Base-by-base conservation (phyloP, 2,888 invertebrate genomes). In the Cheilosia grossa region DNA sequence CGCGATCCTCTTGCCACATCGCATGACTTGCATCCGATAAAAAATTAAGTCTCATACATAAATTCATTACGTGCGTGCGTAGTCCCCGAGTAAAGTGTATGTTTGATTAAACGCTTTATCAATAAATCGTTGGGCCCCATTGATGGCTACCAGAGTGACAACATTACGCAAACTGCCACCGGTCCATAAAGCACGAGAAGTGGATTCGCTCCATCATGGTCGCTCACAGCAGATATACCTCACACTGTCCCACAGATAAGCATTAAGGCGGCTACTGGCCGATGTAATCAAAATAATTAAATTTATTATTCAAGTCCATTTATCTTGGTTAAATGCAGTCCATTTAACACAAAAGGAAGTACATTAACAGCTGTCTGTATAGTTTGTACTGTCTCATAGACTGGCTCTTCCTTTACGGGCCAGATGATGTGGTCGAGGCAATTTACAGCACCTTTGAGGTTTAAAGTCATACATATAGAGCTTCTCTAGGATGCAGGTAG, bases 261-360 rank as follows among this genome's bases (percentile, higher is more conserved):
- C 21, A 33, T 53, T 42, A 69, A 70, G 75, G 63, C 58, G 27
- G 27, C 27, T 27, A 27, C 72, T 77, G 54, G 59, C 13, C 56
- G 44, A 64, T 82, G 87, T 87, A 88, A 88, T 88, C 86, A 88
- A 87, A 88, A 87, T 88, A 88, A 88, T 88, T 88, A 88, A 87
- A 88, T 88, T 88, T 88, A 88, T 88, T 88, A 88, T 88, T 88
- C 87, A 87, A 88, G 87, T 87, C 85, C 87, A 88, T 88, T 88
- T 87, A 88, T 88, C 88, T 87, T 87, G 67, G 69, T 80, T 83
- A 83, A 74, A 70, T 83, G 83, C 80, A 83, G 83, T 83, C 83
- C 83, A 80, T 80, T 83, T 83, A 83, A 83, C 80, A 70, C 80
- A 70, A 64, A 80, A 80, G 83, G 74, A 80, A 83, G 80, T 59